Evolutionary conservation across 1,140 invertebrate species (phyloP), one percentile per base, ranked within the genome.

Genomic region (Muscidifurax raptorellus): DNA sequence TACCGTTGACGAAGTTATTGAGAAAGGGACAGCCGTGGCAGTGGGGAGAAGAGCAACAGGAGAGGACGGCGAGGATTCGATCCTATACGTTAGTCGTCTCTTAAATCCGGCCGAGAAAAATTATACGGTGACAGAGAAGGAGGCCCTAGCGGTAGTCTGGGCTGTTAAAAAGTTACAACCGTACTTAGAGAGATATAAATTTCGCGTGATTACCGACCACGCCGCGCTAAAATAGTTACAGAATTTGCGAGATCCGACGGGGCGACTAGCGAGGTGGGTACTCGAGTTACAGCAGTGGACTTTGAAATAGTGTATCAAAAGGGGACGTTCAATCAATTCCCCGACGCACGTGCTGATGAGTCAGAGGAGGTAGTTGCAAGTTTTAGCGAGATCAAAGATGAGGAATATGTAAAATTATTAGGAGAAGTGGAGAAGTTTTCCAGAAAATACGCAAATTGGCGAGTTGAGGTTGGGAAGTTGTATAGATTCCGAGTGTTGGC

Each of bases 151-250:
- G 0, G 89, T 95, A 15, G 10, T 78, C 10, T 84, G 82, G 82
- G 64, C 82, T 9, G 27, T 84, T 12, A n/a, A 52, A 18, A 84
- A 84, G 15, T 71, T 84, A 3, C 44, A 74, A 2, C 88, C 88
- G 9, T 93, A 92, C 77, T 86, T 92, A 10, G 90, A 92, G 76
- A 92, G 91, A 7, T 86, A 52, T 13, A 71, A 47, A 83, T 89
- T 94, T 80, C 90, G 75, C 0, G 88, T 94, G 3, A 44, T 79
- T 10, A 79, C 92, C 1, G 94, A 95, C 85, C 94, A 95, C 80
- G 91, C 92, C 86, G 88, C 93, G 0, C n/a, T n/a, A 95, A 6
- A 88, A 87, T 95, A 93, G 93, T 86, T 95, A 0, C 88, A 91
- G 69, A 87, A 87, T 1, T 84, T 93, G 0, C 94, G 93, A 86